Percentiles rank a stretch among this genome's conserved stretches.
These are phyloP conservation scores for Beaufortia kweichowensis DNA, from an alignment of 2,113 vertebrate genomes.

Conservation along the genomic window DNA sequence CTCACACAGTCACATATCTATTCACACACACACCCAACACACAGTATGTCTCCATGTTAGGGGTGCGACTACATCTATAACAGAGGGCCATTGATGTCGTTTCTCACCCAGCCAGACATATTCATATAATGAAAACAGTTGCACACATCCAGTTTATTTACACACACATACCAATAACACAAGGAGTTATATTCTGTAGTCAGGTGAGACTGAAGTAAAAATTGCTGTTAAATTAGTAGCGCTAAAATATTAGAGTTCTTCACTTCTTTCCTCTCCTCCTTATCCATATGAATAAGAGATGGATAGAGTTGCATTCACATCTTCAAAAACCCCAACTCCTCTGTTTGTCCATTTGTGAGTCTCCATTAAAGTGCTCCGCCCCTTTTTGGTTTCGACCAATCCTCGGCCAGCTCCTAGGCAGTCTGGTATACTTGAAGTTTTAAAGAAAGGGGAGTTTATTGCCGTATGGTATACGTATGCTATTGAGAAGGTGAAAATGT, in stretches of 20 bases:
- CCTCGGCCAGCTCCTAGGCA: background rate
- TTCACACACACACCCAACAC: conserved; percentile 7
- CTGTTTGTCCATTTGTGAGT: conserved; percentile 7
- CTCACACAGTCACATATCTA: background rate
- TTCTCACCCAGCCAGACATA: background rate
- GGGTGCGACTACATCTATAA: conserved; percentile 5
- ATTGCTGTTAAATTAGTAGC: conserved; percentile 28
- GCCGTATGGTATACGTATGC: background rate
- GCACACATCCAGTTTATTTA: background rate
- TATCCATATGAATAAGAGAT: background rate
- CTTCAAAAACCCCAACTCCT: background rate
- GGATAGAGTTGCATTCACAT: background rate
- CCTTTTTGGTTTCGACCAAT: background rate
- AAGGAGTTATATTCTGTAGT: background rate
- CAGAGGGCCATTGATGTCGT: background rate
- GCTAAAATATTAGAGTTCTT: background rate
- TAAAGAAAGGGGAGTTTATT: background rate
- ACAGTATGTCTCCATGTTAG: background rate
- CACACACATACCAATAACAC: background rate
- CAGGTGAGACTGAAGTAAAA: background rate
- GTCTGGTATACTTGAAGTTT: conserved; percentile 8
- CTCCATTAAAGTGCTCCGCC: background rate
- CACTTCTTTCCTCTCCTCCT: background rate
- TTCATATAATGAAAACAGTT: background rate
- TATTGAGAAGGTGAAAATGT: conserved; percentile 76